Base-by-base conservation (phyloP, 2,113 vertebrate species). In the Castor canadensis region DNA sequence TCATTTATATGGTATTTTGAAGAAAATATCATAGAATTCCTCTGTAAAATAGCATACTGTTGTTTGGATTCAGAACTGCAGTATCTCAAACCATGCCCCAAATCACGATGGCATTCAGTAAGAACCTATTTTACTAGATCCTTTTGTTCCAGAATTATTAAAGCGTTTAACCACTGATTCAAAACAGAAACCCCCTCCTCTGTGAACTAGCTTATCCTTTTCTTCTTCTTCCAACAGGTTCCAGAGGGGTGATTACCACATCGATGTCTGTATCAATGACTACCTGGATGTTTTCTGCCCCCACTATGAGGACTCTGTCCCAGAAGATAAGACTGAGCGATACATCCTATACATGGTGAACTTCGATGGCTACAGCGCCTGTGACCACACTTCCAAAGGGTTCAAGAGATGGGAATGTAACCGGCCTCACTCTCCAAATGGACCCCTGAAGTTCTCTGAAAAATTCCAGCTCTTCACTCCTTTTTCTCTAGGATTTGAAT, bases 381-480 rank as follows among this genome's bases (percentile, higher is more conserved):
- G 99, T 2, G 99, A 99, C 98, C 99, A 99, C 95, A 99, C 99
- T 45, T 99, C 99, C 98, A 99, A 99, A 98, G 99, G 99, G 45
- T 99, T 99, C 98, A 99, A 99, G 97, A 99, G 99, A 96, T 99
- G 99, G 99, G 99, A 99, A 97, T 99, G 99, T 97, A 99, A 99
- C 98, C 98, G 99, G 71, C 99, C 99, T 0, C 99, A 99, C 97
- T 99, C 99, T 47, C 99, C 99, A 0, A 99, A 99, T 6, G 99
- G 99, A 93, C 99, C 99, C 0, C 98, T 99, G 98, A 99, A 99
- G 98, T 99, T 99, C 98, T 99, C 99, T 0, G 99, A 99, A 98
- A 99, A 99, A 98, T 99, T 99, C 98, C 99, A 99, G 97, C 99
- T 99, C 98, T 99, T 99, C 99, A 99, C 99, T 0, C 99, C 99